phyloP scores from a whole-genome alignment of 2,888 invertebrate genomes.

The Catotricha subobsoleta region DNA sequence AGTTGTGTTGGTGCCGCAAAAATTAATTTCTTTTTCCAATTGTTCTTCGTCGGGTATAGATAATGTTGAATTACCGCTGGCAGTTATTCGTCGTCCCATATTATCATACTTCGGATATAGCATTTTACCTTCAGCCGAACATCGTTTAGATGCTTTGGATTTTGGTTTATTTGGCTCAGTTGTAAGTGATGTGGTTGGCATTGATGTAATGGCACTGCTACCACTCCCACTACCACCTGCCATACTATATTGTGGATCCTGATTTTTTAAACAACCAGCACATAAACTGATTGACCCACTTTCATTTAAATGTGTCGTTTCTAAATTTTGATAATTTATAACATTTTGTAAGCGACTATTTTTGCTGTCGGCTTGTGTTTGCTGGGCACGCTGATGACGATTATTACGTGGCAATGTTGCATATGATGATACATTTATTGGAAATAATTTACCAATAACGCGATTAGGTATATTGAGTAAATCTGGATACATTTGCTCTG shows the following conservation, averaged over 20 bases:
- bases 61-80: slow-evolving; percentile 72
- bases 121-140: slow-evolving; percentile 16
- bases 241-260: no score
- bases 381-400: slow-evolving; percentile 18
- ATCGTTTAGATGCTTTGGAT: no score
- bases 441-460: slow-evolving; percentile 25
- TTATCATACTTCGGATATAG: slow-evolving; percentile 60
- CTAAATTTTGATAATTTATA: slow-evolving; percentile 28
- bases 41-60: slow-evolving; percentile 50
- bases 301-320: slow-evolving; percentile 15
- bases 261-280: slow-evolving; percentile 9
- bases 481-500: slow-evolving; percentile 58
- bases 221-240: background rate
- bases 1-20: background rate
- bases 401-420: slow-evolving; percentile 32
- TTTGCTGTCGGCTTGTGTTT: slow-evolving; percentile 11
- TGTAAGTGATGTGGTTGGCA: no score
- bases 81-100: slow-evolving; percentile 77
- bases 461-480: slow-evolving; percentile 51
- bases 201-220: slow-evolving; percentile 11
- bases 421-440: slow-evolving; percentile 26
- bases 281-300: slow-evolving; percentile 9
- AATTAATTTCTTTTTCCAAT: slow-evolving; percentile 2
- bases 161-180: no score
- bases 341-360: slow-evolving; percentile 25